Conservation (phyloP, 2,797 vertebrate species). For the Margarornis squamiger region DNA sequence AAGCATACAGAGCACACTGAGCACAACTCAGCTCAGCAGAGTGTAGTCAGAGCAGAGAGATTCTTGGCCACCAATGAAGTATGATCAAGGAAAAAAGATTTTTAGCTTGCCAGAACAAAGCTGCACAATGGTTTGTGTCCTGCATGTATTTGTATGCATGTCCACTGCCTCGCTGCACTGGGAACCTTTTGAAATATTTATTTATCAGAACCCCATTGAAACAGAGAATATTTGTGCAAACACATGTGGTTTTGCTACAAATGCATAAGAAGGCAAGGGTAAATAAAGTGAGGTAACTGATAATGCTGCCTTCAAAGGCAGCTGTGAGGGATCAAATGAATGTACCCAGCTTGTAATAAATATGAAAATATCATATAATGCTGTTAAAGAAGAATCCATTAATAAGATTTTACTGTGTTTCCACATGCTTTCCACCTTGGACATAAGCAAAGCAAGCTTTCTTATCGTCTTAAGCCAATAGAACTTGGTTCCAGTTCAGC, state of each 20-base stretch:
- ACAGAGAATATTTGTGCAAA: neutral
- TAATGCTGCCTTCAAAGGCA: neutral
- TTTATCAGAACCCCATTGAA: neutral
- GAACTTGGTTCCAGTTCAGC: neutral
- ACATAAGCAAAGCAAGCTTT: neutral
- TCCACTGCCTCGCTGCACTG: neutral
- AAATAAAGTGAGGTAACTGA: neutral
- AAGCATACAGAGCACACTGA: neutral
- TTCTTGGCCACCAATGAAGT: neutral
- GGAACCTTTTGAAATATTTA: neutral
- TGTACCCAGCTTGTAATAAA: neutral
- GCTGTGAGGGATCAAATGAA: neutral
- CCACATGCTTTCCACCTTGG: neutral
- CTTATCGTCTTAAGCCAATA: neutral
- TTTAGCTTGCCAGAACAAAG: neutral
- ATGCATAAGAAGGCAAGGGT: neutral
- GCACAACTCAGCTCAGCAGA: neutral
- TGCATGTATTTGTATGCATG: neutral
- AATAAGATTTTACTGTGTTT: neutral
- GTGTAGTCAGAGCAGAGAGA: neutral
- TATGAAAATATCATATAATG: neutral
- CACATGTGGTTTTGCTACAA: neutral
- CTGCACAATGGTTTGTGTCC: neutral
- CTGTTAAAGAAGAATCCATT: slow-evolving; percentile 1
- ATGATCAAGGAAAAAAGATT: neutral